Evolutionary conservation across 2,797 vertebrate genomes (phyloP).

Genomic region (Triplophysa bombifrons): DNA sequence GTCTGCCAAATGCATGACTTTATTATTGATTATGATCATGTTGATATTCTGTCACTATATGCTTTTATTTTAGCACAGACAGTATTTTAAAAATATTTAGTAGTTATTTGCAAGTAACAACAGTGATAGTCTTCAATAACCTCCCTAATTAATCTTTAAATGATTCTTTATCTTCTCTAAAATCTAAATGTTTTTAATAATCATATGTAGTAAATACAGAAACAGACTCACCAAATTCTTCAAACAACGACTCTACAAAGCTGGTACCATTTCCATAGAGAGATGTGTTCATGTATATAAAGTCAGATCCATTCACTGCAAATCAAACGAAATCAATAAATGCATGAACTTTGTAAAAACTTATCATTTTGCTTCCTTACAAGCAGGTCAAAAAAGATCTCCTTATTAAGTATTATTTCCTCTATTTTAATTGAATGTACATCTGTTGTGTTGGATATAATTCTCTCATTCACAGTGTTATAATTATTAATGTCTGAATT

Average conservation of each 20-base stretch:
- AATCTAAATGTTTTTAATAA: neutral
- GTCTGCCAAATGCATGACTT: no score
- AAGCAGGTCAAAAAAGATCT: neutral
- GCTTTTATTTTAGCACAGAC: no score
- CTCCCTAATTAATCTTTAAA: no score
- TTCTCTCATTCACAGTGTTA: neutral
- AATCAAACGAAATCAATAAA: constrained; percentile 15
- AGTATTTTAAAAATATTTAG: neutral
- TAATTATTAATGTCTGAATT: neutral
- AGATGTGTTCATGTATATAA: constrained; percentile 92
- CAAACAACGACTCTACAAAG: constrained; percentile 97
- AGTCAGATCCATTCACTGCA: constrained; percentile 85
- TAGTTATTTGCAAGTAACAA: neutral
- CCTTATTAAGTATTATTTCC: neutral
- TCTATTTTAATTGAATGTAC: neutral
- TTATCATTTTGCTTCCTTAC: neutral
- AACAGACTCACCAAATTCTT: constrained; percentile 87
- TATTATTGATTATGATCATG: neutral
- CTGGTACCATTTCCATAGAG: constrained; percentile 94
- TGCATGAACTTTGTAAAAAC: neutral
- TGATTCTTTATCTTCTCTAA: neutral
- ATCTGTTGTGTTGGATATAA: neutral
- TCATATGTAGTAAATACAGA: neutral
- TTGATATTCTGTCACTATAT: no score
- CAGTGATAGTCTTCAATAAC: no score